Base-by-base conservation (phyloP, 2,113 vertebrate genomes). In the Gymnarchus niloticus region DNA sequence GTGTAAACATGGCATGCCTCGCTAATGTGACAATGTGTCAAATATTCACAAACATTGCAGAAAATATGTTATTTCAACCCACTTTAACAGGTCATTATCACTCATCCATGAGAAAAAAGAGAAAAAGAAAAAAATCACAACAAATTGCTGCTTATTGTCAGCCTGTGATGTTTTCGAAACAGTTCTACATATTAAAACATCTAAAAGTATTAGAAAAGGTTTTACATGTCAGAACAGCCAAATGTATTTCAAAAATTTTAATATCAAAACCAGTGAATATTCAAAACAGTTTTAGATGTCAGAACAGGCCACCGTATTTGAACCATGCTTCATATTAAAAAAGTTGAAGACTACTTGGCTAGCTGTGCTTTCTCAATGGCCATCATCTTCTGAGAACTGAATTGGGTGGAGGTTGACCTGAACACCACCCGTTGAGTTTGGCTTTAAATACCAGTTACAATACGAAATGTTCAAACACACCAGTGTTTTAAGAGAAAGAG, bases 1-100 rank as follows among this genome's bases (percentile, higher is more conserved):
- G 81, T 54, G 48, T 51, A 82, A 54, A 54, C 81, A 82, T 56
- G 49, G 33, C 81, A 25, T 54, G 81, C 48, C 81, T 49, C 77
- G 25, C 49, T 51, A 81, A 28, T 25, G 48, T 25, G 77, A 81
- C 77, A 25, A 51, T n/a, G n/a, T 49, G 44, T 81, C 77, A 49
- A 51, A 48, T 37, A 28, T 33, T 28, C n/a, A 69, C n/a, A 12
- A 28, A 28, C 12, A n/a, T 51, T 49, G n/a, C 23, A 25, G 44
- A 1, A 49, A 25, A 81, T 12, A 81, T 49, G 77, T 49, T 25
- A 49, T 81, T 51, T 51, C 77, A 81, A n/a, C 48, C 77, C 41
- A 23, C 9, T 25, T 49, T 23, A 48, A 81, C 48, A 48, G 25
- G 44, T n/a, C 23, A 48, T 81, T 49, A 51, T 48, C 44, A 23